Percentiles rank a stretch among this genome's conserved stretches.
These are phyloP conservation scores for Watsonalla binaria DNA, from an alignment of 2,888 invertebrate genomes.

Conservation along the genomic window DNA sequence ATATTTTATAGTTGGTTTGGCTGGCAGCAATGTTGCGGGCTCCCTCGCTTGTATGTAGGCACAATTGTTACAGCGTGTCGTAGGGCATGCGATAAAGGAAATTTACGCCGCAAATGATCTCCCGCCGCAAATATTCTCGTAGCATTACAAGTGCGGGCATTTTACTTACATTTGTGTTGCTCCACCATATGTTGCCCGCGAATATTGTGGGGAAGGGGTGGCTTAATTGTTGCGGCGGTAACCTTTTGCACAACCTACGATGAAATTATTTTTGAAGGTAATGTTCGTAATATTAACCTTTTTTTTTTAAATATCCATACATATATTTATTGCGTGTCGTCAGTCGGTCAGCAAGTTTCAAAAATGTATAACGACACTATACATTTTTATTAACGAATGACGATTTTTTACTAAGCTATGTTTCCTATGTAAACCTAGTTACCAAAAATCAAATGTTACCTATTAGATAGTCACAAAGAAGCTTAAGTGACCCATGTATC, in stretches of 20 bases:
- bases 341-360: no score
- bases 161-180: conserved; percentile 33
- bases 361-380: no score
- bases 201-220: conserved; percentile 17
- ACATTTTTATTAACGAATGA: no score
- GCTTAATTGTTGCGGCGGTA: conserved; percentile 40
- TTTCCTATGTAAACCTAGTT: no score
- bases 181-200: conserved; percentile 33
- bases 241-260: conserved; percentile 36
- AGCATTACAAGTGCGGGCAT: conserved; percentile 19
- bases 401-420: no score
- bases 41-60: neutral
- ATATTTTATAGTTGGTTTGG: neutral
- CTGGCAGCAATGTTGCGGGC: neutral
- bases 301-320: neutral
- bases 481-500: no score
- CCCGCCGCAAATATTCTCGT: conserved; percentile 22
- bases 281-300: conserved; percentile 19
- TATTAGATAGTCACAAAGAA: no score
- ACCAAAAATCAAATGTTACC: no score
- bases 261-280: conserved; percentile 31
- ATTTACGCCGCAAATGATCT: conserved; percentile 19
- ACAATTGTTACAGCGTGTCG: neutral
- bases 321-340: no score
- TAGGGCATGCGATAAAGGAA: conserved; percentile 15